These are phyloP conservation scores for Elephantulus edwardii DNA, from an alignment of 2,113 vertebrate species.

Conservation along the genomic window DNA sequence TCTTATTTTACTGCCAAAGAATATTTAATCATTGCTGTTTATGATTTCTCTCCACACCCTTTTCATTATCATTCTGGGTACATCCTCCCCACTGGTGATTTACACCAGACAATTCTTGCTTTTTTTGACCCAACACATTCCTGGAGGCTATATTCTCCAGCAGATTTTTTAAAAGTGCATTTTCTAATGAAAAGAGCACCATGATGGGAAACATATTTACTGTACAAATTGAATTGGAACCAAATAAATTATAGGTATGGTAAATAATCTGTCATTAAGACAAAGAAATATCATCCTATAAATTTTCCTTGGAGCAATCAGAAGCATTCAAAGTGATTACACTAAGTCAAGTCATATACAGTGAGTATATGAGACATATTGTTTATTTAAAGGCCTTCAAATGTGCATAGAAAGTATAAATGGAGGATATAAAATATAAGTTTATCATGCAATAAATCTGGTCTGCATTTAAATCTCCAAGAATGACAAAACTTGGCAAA, in stretches of 20 bases:
- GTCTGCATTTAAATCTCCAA: background rate
- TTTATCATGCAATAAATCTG: background rate
- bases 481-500: background rate
- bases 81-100: background rate
- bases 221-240: slow-evolving; percentile 9
- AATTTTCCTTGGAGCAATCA: background rate
- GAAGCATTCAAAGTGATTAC: background rate
- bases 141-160: background rate
- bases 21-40: background rate
- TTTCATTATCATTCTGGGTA: background rate
- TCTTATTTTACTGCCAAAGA: background rate
- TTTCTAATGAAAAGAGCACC: slow-evolving; percentile 5
- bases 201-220: background rate
- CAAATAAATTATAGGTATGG: background rate
- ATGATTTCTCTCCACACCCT: background rate
- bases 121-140: background rate
- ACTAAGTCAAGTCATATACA: background rate
- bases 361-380: background rate
- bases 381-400: background rate
- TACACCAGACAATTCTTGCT: background rate
- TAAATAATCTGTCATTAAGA: slow-evolving; percentile 31
- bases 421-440: background rate
- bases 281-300: background rate
- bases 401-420: background rate
- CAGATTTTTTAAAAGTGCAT: background rate